Evolutionary conservation across 2,797 vertebrate species (phyloP).

Genomic region (Channallabes apus): DNA sequence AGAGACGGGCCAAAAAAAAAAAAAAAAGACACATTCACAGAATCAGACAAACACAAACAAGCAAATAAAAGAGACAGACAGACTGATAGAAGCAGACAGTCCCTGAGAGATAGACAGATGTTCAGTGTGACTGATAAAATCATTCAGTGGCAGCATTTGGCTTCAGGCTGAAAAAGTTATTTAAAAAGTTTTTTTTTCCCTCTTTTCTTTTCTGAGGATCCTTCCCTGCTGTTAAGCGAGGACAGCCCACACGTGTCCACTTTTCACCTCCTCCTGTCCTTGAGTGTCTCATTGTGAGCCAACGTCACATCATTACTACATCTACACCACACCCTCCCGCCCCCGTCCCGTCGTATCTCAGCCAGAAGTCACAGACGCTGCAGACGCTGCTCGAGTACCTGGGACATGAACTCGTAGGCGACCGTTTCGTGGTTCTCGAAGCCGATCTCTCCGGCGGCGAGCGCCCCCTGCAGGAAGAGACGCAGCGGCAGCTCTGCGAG

Average conservation of each 20-base stretch:
- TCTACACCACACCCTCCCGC: background rate
- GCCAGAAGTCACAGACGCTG: background rate
- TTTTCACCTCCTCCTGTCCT: background rate
- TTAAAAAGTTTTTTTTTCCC: background rate
- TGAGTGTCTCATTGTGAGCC: background rate
- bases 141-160: background rate
- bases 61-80: background rate
- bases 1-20: background rate
- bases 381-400: slow-evolving; percentile 72
- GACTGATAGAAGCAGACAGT: too few relatives aligned
- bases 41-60: background rate
- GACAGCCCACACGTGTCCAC: background rate
- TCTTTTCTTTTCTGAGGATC: background rate
- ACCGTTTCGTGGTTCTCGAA: slow-evolving; percentile 99
- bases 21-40: background rate
- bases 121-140: background rate
- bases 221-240: background rate
- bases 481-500: slow-evolving; percentile 92
- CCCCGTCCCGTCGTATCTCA: background rate
- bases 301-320: background rate
- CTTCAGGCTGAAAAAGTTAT: background rate
- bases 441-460: slow-evolving; percentile 94
- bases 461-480: slow-evolving; percentile 94
- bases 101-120: background rate
- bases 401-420: slow-evolving; percentile 98